phyloP scores from a whole-genome alignment of 2,797 vertebrate genomes.

The Sebastes vulpes region DNA sequence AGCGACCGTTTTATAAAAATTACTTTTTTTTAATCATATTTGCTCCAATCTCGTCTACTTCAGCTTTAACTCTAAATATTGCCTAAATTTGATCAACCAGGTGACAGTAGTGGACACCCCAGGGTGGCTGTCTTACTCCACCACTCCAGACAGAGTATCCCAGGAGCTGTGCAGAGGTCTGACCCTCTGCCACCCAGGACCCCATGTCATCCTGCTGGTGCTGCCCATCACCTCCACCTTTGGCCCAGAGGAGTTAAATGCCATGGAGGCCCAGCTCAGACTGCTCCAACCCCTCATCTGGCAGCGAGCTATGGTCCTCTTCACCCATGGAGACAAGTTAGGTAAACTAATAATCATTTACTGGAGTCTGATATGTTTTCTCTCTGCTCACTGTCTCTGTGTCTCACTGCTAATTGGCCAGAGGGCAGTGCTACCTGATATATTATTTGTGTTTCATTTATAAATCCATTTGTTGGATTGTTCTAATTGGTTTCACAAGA shows the following conservation, averaged over 20 bases:
- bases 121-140: constrained; percentile 26
- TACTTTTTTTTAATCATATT: too few relatives aligned
- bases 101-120: constrained; percentile 68
- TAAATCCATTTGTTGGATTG: too few relatives aligned
- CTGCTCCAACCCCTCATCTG: constrained; percentile 38
- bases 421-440: too few relatives aligned
- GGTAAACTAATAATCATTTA: neutral
- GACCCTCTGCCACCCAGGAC: constrained; percentile 34
- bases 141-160: constrained; percentile 16
- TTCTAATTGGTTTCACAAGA: too few relatives aligned
- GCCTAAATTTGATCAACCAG: neutral
- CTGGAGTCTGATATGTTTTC: too few relatives aligned
- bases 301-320: constrained; percentile 51
- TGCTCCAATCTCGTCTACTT: too few relatives aligned
- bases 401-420: too few relatives aligned
- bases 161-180: constrained; percentile 38
- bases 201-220: constrained; percentile 57
- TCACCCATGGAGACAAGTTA: constrained; percentile 53
- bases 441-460: too few relatives aligned
- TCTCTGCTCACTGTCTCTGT: too few relatives aligned
- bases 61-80: too few relatives aligned
- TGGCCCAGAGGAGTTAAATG: constrained; percentile 1
- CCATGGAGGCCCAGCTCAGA: constrained; percentile 49
- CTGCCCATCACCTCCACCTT: constrained; percentile 24
- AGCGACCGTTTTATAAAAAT: too few relatives aligned